phyloP scores from a whole-genome alignment of 92 coral and sea anemone species.

The Epizoanthus fatuus region DNA sequence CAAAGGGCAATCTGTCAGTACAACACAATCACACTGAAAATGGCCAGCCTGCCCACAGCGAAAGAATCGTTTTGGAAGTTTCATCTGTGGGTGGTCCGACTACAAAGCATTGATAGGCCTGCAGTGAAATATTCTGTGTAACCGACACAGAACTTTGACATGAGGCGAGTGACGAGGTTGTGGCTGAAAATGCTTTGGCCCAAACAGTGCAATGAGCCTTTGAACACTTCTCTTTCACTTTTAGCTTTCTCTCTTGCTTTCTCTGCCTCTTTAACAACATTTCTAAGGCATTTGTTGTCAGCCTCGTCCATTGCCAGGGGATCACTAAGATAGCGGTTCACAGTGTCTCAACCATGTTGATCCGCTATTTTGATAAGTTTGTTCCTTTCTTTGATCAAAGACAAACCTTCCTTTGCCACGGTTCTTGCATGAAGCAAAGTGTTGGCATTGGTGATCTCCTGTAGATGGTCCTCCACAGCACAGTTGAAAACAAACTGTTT shows the following conservation, averaged over 20 bases:
- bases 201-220: background rate
- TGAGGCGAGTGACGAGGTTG: background rate
- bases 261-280: conserved; percentile 49
- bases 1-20: too few relatives aligned
- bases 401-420: conserved; percentile 42
- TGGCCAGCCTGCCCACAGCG: conserved; percentile 32
- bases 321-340: conserved; percentile 19
- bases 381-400: conserved; percentile 19
- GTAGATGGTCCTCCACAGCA: background rate
- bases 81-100: background rate
- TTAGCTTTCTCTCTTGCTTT: conserved; percentile 23
- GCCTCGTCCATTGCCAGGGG: conserved; percentile 40
- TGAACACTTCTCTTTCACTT: background rate
- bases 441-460: conserved; percentile 4
- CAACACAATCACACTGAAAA: conserved; percentile 22
- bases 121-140: background rate
- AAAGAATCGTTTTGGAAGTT: conserved; percentile 1
- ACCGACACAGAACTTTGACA: background rate
- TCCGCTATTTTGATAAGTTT: conserved; percentile 33
- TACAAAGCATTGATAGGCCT: background rate
- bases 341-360: conserved; percentile 40
- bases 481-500: conserved; percentile 43
- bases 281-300: conserved; percentile 34
- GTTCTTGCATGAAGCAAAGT: conserved; percentile 4
- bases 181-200: background rate